Conservation (phyloP, 2,888 invertebrate species). For the Drosophila pegasa region DNA sequence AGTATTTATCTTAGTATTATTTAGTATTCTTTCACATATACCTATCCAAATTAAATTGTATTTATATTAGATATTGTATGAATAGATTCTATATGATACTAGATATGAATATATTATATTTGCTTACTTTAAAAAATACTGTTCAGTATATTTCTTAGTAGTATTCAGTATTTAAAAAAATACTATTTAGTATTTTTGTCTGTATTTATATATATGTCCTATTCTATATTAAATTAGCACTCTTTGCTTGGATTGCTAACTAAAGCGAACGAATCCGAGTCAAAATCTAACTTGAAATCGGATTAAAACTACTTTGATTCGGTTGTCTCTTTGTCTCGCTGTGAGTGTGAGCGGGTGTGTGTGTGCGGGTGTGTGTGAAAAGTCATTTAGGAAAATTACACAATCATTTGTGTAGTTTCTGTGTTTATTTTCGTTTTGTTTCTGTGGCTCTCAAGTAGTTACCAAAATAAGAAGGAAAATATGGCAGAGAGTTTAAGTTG, state of each 20-base stretch:
- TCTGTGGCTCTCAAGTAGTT: conserved; percentile 45
- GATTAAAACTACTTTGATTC: conserved; percentile 3
- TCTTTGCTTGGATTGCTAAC: background rate
- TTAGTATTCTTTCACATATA: too few relatives aligned
- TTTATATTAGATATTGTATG: too few relatives aligned
- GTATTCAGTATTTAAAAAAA: too few relatives aligned
- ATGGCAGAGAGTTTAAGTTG: conserved; percentile 14
- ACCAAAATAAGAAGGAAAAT: conserved; percentile 29
- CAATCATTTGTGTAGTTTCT: conserved; percentile 55
- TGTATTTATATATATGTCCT: background rate
- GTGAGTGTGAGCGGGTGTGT: conserved; percentile 3
- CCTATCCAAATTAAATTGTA: too few relatives aligned
- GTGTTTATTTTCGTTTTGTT: conserved; percentile 46
- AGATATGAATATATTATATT: too few relatives aligned
- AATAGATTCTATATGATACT: too few relatives aligned
- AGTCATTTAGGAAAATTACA: conserved; percentile 63
- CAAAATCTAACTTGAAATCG: conserved; percentile 3
- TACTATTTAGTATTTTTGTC: background rate
- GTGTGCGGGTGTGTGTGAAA: conserved; percentile 42
- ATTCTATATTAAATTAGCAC: background rate
- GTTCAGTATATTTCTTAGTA: background rate
- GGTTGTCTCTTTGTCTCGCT: background rate
- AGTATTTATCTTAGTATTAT: too few relatives aligned
- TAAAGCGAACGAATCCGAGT: background rate
- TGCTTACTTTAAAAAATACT: too few relatives aligned